Conservation (phyloP, 2,113 vertebrate genomes). For the Bubo blakistoni region DNA sequence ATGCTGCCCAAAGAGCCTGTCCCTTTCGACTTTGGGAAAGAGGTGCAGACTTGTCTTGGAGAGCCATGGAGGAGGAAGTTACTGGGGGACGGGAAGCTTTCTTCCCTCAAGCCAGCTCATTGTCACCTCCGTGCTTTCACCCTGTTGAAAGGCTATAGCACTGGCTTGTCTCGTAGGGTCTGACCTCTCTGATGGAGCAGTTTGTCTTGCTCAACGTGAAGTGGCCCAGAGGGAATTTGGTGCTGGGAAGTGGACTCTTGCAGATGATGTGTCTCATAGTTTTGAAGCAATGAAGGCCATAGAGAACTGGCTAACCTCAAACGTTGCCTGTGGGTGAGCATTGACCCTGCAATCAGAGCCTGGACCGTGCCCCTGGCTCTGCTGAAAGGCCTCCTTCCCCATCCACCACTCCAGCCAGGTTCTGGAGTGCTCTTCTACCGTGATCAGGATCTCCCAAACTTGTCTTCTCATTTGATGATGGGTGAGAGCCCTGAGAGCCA, state of each 20-base stretch:
- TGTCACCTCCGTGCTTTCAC: rapidly evolving
- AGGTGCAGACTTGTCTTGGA: not conserved
- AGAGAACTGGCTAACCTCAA: not conserved
- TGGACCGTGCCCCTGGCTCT: not conserved
- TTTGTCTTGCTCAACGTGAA: not conserved
- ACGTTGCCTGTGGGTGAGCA: rapidly evolving
- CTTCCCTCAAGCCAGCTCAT: not conserved
- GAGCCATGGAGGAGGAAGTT: not conserved
- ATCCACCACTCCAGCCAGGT: not conserved
- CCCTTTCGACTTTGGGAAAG: not conserved
- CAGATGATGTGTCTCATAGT: rapidly evolving
- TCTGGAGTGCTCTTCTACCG: rapidly evolving
- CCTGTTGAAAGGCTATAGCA: not conserved
- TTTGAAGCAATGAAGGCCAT: not conserved
- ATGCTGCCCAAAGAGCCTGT: not conserved
- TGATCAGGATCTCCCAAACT: not conserved
- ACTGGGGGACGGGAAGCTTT: not conserved
- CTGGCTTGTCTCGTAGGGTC: not conserved
- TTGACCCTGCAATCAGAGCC: not conserved
- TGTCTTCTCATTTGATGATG: not conserved
- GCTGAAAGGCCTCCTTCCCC: not conserved
- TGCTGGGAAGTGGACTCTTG: not conserved
- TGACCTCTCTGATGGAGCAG: not conserved
- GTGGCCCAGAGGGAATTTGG: not conserved
- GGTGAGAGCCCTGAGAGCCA: not conserved